A percentile compares a stretch with the other conserved stretches of the same genome.
These are phyloP conservation scores for Telmatochromis sp. DNA, from an alignment of 2,113 vertebrate genomes.

Conservation along the genomic window DNA sequence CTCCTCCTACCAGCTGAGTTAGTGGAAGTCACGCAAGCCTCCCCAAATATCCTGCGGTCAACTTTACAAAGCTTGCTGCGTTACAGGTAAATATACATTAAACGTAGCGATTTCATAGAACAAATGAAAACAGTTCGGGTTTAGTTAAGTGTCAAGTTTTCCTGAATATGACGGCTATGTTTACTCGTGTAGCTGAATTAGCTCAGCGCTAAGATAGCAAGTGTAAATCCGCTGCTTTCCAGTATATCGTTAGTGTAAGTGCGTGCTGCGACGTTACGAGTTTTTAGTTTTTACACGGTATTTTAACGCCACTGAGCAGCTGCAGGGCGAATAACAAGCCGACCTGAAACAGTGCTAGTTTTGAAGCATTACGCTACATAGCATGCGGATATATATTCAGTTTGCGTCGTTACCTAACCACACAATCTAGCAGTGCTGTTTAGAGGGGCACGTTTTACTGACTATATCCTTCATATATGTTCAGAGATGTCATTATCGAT, in stretches of 20 bases:
- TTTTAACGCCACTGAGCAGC: not conserved
- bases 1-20: not conserved
- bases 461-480: rapidly evolving
- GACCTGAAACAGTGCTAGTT: not conserved
- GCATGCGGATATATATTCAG: not conserved
- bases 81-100: conserved; percentile 1
- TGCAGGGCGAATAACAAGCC: not conserved
- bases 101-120: not conserved
- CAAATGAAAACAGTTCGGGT: not conserved
- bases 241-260: not conserved
- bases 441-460: not conserved
- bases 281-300: not conserved
- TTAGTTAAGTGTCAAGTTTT: not conserved
- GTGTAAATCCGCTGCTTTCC: not conserved
- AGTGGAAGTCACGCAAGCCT: not conserved
- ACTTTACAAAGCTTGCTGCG: not conserved
- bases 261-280: not conserved
- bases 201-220: not conserved
- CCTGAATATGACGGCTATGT: not conserved
- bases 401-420: not conserved
- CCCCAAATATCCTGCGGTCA: not conserved
- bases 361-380: not conserved
- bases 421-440: not conserved
- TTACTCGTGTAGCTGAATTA: not conserved
- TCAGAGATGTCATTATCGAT: not conserved